A percentile compares a stretch with the other conserved stretches of the same genome.
phyloP scores from a whole-genome alignment of 2,113 vertebrate genomes.

The Sebastes schlegelii region DNA sequence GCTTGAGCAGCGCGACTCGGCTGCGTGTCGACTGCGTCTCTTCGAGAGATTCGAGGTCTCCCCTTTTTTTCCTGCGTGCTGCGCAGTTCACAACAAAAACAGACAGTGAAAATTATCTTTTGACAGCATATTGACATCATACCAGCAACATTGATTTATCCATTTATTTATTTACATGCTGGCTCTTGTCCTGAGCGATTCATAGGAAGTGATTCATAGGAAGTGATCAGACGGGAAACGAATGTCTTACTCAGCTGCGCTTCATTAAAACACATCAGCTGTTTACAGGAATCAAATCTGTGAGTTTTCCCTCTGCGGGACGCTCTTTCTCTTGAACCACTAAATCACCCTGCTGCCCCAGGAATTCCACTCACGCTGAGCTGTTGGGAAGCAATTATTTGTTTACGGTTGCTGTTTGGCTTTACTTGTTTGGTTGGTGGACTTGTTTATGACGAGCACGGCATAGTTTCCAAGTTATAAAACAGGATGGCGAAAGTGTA shows the following conservation, averaged over 20 bases:
- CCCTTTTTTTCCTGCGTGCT: too few species aligned
- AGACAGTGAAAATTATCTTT: too few species aligned
- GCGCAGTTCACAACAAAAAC: too few species aligned
- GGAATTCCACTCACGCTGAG: conserved; percentile 25
- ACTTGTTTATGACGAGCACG: conserved; percentile 54
- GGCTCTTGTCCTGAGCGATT: background rate
- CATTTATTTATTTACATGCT: background rate
- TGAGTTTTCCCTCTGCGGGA: conserved; percentile 10
- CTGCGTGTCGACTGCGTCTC: too few species aligned
- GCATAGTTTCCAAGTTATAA: conserved; percentile 59
- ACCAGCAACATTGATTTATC: background rate
- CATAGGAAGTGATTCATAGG: conserved; percentile 8
- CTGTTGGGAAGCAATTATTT: conserved; percentile 56
- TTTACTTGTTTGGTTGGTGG: conserved; percentile 47
- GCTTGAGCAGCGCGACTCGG: too few species aligned
- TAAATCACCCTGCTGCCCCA: background rate
- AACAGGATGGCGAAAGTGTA: conserved; percentile 44
- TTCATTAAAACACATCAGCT: conserved; percentile 33
- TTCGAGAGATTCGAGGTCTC: too few species aligned
- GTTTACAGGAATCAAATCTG: conserved; percentile 27
- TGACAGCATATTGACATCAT: too few species aligned
- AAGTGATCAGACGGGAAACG: background rate
- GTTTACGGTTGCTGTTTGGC: conserved; percentile 30
- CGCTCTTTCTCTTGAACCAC: conserved; percentile 17
- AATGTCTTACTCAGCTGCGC: background rate